Evolutionary conservation across 2,888 invertebrate species (phyloP).

Genomic region (Campoplex nolae): DNA sequence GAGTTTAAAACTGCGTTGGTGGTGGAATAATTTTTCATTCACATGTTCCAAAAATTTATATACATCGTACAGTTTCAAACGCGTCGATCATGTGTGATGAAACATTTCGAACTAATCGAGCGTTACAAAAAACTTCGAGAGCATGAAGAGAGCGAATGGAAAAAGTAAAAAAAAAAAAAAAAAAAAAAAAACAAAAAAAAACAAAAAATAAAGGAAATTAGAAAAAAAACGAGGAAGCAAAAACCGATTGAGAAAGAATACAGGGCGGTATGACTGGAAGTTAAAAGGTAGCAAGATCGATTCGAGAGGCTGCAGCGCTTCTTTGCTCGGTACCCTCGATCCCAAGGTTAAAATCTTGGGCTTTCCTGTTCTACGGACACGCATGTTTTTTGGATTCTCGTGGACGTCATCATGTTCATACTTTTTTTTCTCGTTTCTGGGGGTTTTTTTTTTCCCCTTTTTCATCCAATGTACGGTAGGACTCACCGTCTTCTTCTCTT

Average conservation of each 20-base stretch:
- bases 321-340: constrained; percentile 36
- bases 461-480: constrained; percentile 52
- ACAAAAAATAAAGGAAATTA: constrained; percentile 13
- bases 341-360: constrained; percentile 11
- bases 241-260: constrained; percentile 44
- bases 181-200: constrained; percentile 8
- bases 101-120: not conserved
- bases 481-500: constrained; percentile 57
- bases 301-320: constrained; percentile 62
- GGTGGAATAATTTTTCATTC: not conserved
- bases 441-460: constrained; percentile 62
- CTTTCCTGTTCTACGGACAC: constrained; percentile 70
- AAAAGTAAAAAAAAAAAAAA: not conserved
- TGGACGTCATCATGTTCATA: constrained; percentile 71
- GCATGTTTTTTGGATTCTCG: constrained; percentile 65
- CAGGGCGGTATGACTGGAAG: constrained; percentile 49
- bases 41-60: not conserved
- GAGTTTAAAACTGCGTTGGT: not conserved
- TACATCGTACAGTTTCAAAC: not conserved
- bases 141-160: constrained; percentile 59
- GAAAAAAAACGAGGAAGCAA: constrained; percentile 13
- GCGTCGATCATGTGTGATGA: constrained; percentile 19
- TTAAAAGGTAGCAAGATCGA: constrained; percentile 59
- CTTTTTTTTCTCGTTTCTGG: constrained; percentile 62
- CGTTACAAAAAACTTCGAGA: constrained; percentile 12